phyloP scores from a whole-genome alignment of 2,113 vertebrate genomes.

The Noturus placidus region DNA sequence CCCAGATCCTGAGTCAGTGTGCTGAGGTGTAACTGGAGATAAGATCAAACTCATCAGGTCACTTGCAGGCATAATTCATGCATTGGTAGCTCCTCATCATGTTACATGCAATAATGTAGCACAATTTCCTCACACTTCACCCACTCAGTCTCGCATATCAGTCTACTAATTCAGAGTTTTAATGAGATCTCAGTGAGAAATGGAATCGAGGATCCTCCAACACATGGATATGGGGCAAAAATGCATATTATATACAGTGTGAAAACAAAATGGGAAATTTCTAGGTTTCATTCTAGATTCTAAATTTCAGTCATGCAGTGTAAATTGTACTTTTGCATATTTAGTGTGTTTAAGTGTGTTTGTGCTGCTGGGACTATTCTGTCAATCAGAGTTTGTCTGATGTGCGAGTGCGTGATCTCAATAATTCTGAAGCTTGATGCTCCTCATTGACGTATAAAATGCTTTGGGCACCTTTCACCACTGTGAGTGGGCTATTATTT shows the following conservation, averaged over 20 bases:
- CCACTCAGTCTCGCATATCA: conserved; percentile 20
- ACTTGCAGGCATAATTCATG: conserved; percentile 26
- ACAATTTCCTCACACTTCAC: background rate
- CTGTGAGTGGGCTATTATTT: conserved; percentile 63
- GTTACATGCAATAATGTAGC: conserved; percentile 13
- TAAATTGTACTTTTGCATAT: conserved; percentile 5
- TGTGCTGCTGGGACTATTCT: background rate
- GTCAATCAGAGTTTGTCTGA: conserved; percentile 23
- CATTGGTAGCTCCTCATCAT: background rate
- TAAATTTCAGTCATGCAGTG: background rate
- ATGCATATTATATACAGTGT: background rate
- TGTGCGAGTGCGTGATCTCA: conserved; percentile 29
- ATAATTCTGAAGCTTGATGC: conserved; percentile 18
- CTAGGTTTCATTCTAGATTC: background rate
- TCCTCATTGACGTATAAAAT: conserved; percentile 17
- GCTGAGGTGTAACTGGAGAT: background rate
- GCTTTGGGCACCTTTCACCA: conserved; percentile 35
- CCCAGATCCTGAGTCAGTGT: background rate
- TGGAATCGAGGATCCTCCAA: background rate
- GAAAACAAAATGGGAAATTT: background rate
- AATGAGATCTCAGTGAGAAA: conserved; percentile 29
- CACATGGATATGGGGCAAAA: background rate
- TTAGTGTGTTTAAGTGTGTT: conserved; percentile 18
- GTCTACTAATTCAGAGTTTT: conserved; percentile 31
- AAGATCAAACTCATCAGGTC: conserved; percentile 40